Evolutionary conservation across 2,797 vertebrate genomes (phyloP).

Genomic region (Lacerta agilis): DNA sequence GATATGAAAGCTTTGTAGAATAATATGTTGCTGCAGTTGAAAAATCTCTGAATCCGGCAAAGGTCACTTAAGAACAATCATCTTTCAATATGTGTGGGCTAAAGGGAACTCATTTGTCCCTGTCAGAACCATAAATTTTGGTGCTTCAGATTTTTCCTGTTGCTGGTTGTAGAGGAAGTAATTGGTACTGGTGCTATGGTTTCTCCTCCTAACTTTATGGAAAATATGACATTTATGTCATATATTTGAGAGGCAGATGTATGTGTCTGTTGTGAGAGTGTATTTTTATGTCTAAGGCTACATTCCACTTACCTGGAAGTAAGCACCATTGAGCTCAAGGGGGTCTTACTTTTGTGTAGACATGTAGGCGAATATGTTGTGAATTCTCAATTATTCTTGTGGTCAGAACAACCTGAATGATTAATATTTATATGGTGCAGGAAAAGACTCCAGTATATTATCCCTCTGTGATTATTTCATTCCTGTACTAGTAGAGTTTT

Average conservation of each 20-base stretch:
- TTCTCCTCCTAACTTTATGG: not conserved
- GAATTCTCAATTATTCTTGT: constrained; percentile 50
- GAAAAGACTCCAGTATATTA: constrained; percentile 35
- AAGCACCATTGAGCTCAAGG: not conserved
- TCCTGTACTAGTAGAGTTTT: constrained; percentile 39
- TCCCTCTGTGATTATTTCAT: constrained; percentile 40
- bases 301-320: not conserved
- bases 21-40: not conserved
- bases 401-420: not conserved
- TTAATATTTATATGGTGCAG: not conserved
- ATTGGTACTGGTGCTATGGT: not conserved
- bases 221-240: not conserved
- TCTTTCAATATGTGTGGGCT: not conserved
- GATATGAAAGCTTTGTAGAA: not conserved
- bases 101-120: not conserved
- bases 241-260: not conserved
- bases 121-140: not conserved
- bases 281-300: constrained; percentile 38
- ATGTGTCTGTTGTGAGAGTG: accelerated
- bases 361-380: not conserved
- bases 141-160: not conserved
- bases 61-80: not conserved
- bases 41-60: not conserved
- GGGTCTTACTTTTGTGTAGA: not conserved
- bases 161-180: not conserved